Percentiles rank a stretch among this genome's conserved stretches.
Conservation (phyloP, 2,888 invertebrate genomes). For the Tortricodes alternella region DNA sequence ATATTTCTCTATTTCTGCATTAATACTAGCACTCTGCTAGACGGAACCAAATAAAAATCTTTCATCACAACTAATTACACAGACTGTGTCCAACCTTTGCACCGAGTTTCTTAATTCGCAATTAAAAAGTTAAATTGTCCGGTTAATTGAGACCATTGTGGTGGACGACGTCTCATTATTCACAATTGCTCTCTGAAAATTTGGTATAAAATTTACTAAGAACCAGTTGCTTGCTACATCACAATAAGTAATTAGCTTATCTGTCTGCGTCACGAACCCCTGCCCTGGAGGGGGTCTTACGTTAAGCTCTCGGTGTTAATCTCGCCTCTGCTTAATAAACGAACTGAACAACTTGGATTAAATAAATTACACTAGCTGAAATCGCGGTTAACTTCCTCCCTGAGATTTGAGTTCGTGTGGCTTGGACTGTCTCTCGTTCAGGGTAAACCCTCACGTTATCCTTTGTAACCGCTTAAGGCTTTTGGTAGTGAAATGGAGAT, state of each 20-base stretch:
- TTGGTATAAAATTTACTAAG: slow-evolving; percentile 65
- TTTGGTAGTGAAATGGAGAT: background rate
- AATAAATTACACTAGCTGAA: slow-evolving; percentile 58
- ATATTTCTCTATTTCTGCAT: background rate
- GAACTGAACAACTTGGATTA: slow-evolving; percentile 64
- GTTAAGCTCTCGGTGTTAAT: slow-evolving; percentile 68
- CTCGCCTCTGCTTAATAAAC: slow-evolving; percentile 68
- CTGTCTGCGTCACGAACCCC: slow-evolving; percentile 65
- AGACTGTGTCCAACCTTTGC: slow-evolving; percentile 66
- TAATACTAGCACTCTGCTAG: background rate
- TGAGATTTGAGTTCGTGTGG: slow-evolving; percentile 34
- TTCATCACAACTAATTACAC: slow-evolving; percentile 58
- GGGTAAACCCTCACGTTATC: no score
- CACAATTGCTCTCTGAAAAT: slow-evolving; percentile 63
- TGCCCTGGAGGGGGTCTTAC: slow-evolving; percentile 50
- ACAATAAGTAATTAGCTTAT: slow-evolving; percentile 79
- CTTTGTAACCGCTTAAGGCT: no score
- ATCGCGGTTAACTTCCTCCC: slow-evolving; percentile 50
- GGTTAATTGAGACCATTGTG: slow-evolving; percentile 76
- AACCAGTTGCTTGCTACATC: slow-evolving; percentile 67
- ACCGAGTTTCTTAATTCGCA: slow-evolving; percentile 73
- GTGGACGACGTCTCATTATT: slow-evolving; percentile 70
- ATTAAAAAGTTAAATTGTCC: slow-evolving; percentile 80
- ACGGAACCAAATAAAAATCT: background rate
- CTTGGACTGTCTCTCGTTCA: background rate